Evolutionary conservation across 1,140 invertebrate genomes (phyloP), one percentile per base, ranked within the genome.

Genomic region (Drosophila repletoides): DNA sequence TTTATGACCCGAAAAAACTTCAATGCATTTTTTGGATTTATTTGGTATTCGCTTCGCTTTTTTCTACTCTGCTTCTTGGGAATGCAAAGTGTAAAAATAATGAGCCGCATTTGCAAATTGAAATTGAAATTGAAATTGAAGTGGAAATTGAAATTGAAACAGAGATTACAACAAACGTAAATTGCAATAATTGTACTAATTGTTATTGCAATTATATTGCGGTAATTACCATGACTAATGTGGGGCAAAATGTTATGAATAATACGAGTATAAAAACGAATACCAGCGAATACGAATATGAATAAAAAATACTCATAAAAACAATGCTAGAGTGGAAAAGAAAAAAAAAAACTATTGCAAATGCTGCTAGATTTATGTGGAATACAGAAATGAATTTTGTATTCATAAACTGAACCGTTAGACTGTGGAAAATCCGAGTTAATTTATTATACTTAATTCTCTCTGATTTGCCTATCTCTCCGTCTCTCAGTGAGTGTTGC

Each of bases 121-220:
- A 67, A 74, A 83, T n/a, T n/a, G n/a, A n/a, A n/a, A n/a, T n/a
- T n/a, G n/a, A n/a, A n/a, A n/a, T n/a, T n/a, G n/a, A n/a, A n/a
- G n/a, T n/a, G n/a, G n/a, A n/a, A n/a, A n/a, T n/a, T n/a, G n/a
- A n/a, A n/a, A n/a, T n/a, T n/a, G n/a, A n/a, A n/a, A n/a, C n/a
- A n/a, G n/a, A n/a, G n/a, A n/a, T 83, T 83, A 63, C 59, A 73
- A 36, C 38, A 73, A 76, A 80, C 52, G 76, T 69, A 86, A 87
- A 86, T 86, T 80, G 81, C 76, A 87, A 84, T 86, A 86, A 86
- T 86, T 86, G 72, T 73, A 65, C 81, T 86, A 86, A 86, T 86
- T 86, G 80, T 86, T 87, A 60, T 76, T 66, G 80, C 71, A 87
- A 87, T 87, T 81, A 81, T 87, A 81, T 80, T 76, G 81, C 51